Percentiles rank a stretch among this genome's conserved stretches.
Conservation (phyloP, 2,888 invertebrate genomes). For the Acleris holmiana region DNA sequence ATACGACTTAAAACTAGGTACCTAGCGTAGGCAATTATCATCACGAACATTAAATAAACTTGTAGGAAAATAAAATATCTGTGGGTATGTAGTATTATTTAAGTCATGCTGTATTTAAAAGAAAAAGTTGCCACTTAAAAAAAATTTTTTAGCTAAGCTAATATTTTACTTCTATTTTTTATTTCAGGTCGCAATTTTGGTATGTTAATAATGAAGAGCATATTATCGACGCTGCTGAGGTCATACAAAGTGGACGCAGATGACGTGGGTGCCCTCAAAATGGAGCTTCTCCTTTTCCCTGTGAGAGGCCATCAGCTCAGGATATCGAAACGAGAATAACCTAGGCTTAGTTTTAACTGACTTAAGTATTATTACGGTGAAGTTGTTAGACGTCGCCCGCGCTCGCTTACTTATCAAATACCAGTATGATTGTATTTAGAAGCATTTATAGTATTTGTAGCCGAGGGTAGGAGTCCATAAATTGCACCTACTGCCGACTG, state of each 20-base stretch:
- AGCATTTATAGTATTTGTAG: no score
- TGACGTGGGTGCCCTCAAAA: slow-evolving; percentile 64
- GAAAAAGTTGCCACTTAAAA: not conserved
- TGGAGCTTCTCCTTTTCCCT: slow-evolving; percentile 70
- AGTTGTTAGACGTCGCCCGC: no score
- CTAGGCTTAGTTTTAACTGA: not conserved
- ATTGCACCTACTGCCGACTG: no score
- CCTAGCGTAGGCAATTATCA: no score
- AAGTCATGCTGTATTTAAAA: no score
- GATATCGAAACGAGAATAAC: slow-evolving; percentile 51
- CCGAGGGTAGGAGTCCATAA: no score
- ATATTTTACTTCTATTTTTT: not conserved
- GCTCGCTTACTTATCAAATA: no score
- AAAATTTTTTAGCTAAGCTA: not conserved
- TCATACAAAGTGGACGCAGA: slow-evolving; percentile 63
- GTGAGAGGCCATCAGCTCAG: slow-evolving; percentile 66
- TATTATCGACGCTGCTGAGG: slow-evolving; percentile 63
- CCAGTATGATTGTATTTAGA: no score
- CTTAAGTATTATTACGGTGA: not conserved
- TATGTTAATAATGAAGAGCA: slow-evolving; percentile 71
- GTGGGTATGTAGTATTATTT: no score
- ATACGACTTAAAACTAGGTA: no score
- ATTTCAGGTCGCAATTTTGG: slow-evolving; percentile 71
- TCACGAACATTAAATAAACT: no score
- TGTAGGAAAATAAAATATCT: no score